These are phyloP conservation scores for Empidonax alnorum DNA, from an alignment of 2,113 vertebrate genomes.

Conservation along the genomic window DNA sequence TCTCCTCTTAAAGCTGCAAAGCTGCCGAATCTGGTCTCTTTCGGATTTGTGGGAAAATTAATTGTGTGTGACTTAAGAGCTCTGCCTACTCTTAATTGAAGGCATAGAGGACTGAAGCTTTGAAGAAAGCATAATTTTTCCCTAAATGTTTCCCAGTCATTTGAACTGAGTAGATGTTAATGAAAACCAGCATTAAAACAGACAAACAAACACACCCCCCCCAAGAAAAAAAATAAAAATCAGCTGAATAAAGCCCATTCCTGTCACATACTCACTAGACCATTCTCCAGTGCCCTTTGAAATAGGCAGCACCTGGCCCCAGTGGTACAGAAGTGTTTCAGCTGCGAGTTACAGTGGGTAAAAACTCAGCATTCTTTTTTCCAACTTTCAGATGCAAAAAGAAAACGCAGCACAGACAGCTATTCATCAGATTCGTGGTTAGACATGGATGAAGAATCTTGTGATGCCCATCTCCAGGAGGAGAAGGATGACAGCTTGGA, in stretches of 20 bases:
- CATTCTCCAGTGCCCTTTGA: neutral
- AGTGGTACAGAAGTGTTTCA: neutral
- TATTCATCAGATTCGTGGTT: slow-evolving; percentile 88
- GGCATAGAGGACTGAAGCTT: slow-evolving; percentile 44
- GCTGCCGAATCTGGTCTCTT: slow-evolving; percentile 29
- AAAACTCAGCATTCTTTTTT: neutral
- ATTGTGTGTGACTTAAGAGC: slow-evolving; percentile 58
- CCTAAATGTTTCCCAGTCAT: slow-evolving; percentile 50
- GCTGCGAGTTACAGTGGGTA: neutral
- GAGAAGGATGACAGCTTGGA: slow-evolving; percentile 75
- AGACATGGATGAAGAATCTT: slow-evolving; percentile 91
- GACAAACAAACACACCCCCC: neutral
- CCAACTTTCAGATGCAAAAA: slow-evolving; percentile 79
- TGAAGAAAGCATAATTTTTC: slow-evolving; percentile 56
- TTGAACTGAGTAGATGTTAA: slow-evolving; percentile 56
- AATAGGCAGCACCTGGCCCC: neutral
- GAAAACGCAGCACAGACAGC: slow-evolving; percentile 86
- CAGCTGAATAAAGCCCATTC: slow-evolving; percentile 24
- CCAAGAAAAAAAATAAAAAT: slow-evolving; percentile 8
- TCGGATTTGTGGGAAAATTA: slow-evolving; percentile 50
- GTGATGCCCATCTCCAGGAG: slow-evolving; percentile 80
- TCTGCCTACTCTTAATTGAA: slow-evolving; percentile 61
- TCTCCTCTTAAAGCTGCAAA: slow-evolving; percentile 29
- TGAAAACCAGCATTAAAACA: slow-evolving; percentile 60
- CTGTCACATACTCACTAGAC: neutral